These are phyloP conservation scores for Heliocidaris erythrogramma DNA, from an alignment of 35 echinoderm and acorn worm genomes.

Conservation along the genomic window DNA sequence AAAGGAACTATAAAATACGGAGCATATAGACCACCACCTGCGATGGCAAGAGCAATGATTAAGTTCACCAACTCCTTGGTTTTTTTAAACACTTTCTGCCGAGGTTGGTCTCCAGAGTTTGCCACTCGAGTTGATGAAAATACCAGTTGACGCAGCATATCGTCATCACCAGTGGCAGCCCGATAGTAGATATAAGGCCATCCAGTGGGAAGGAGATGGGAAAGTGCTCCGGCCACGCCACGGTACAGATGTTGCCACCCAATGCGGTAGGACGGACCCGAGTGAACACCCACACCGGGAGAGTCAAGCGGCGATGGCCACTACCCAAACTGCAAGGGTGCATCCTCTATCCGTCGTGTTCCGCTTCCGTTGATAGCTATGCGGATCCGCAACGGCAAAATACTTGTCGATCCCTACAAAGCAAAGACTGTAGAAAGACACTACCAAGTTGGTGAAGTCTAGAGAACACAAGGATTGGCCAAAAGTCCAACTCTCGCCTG, in stretches of 20 bases:
- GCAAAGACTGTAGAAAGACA: conserved; percentile 38
- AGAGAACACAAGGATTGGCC: conserved; percentile 21
- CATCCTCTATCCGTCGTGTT: background rate
- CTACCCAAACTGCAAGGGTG: conserved; percentile 28
- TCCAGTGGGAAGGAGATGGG: conserved; percentile 11
- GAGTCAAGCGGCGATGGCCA: background rate
- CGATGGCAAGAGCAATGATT: background rate
- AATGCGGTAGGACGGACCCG: background rate
- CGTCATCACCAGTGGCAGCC: conserved; percentile 4
- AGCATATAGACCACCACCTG: background rate
- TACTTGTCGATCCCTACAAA: background rate
- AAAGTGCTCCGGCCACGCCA: conserved; percentile 3
- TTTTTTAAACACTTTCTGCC: conserved; percentile 28
- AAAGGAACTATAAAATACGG: conserved; percentile 19
- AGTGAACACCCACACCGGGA: conserved; percentile 25
- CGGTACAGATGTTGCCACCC: background rate
- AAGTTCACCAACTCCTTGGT: conserved; percentile 16
- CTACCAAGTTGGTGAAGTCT: background rate
- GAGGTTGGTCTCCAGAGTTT: conserved; percentile 35
- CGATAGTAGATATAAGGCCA: background rate
- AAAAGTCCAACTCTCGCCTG: background rate
- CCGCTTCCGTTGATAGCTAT: background rate
- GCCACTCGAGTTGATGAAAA: background rate
- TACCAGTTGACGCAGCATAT: background rate
- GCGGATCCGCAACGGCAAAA: conserved; percentile 26